Evolutionary conservation across 2,888 invertebrate genomes (phyloP), one percentile per base, ranked within the genome.

Genomic region (Leptarthrus brevirostris): DNA sequence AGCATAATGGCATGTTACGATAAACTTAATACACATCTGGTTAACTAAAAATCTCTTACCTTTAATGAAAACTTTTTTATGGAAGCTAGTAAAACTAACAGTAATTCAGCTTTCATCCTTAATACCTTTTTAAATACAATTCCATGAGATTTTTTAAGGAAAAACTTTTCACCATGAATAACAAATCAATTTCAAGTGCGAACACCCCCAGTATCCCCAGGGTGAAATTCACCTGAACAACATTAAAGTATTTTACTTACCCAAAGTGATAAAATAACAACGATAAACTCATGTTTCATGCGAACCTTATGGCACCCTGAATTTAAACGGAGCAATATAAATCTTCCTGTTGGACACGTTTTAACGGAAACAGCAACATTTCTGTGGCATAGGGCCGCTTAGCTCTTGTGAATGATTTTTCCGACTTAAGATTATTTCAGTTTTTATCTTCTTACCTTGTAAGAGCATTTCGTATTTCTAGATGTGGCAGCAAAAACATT

Each of bases 361-460:
- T 64, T 64, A 44, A 24, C 64, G 64, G 64, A 64, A 64, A 64
- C 44, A 44, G 64, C 26, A 47, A 64, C 64, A 47, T 64, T 64
- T 40, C 44, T 47, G 47, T 12, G 36, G 58, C 58, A 24, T 44
- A 34, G 44, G 24, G 64, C 24, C 12, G 40, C 12, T 40, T 47
- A 16, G 34, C 20, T 58, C 22, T 10, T 64, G 64, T 24, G 47
- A 64, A 64, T 47, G 64, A 64, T 64, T 64, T 64, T 36, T 24
- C 36, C 24, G 64, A 44, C 64, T 64, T 64, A 44, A 64, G 64
- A 47, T 64, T 64, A 64, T 64, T 56, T 58, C 58, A 3, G 24
- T 64, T 64, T 47, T 64, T 40, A 64, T 64, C 44, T 22, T 64
- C 14, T 12, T 44, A n/a, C 16, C 16, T 40, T 40, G 40, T 40